A percentile compares a stretch with the other conserved stretches of the same genome.
Evolutionary conservation across 2,797 vertebrate genomes (phyloP).

Genomic region (Bucorvus abyssinicus): DNA sequence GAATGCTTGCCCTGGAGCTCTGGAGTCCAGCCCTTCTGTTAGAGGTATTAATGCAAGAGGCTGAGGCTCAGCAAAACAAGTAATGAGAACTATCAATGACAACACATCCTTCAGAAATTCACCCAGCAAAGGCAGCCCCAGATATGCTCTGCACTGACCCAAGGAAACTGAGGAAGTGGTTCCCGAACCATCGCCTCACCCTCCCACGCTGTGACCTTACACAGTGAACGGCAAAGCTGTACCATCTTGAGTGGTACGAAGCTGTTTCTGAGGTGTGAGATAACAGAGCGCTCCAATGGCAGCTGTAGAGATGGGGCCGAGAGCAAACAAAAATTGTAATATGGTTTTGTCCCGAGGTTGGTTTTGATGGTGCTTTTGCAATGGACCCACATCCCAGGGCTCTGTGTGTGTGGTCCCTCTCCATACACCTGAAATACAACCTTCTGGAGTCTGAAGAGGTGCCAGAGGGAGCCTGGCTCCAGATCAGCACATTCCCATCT

Average conservation of each 20-base stretch:
- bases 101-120: background rate
- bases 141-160: background rate
- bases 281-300: background rate
- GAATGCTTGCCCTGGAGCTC: background rate
- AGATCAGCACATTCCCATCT: background rate
- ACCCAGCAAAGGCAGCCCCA: background rate
- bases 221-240: background rate
- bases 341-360: background rate
- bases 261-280: background rate
- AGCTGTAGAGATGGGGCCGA: background rate
- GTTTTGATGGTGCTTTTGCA: background rate
- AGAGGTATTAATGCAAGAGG: background rate
- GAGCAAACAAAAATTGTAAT: background rate
- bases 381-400: background rate
- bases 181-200: background rate
- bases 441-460: background rate
- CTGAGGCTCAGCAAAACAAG: background rate
- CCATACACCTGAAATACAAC: background rate
- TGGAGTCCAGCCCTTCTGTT: background rate
- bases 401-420: background rate
- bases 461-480: background rate
- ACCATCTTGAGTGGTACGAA: background rate
- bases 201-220: background rate
- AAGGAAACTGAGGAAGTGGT: background rate
- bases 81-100: background rate